phyloP scores from a whole-genome alignment of 2,888 invertebrate species.

The Hirudinaria manillensis region DNA sequence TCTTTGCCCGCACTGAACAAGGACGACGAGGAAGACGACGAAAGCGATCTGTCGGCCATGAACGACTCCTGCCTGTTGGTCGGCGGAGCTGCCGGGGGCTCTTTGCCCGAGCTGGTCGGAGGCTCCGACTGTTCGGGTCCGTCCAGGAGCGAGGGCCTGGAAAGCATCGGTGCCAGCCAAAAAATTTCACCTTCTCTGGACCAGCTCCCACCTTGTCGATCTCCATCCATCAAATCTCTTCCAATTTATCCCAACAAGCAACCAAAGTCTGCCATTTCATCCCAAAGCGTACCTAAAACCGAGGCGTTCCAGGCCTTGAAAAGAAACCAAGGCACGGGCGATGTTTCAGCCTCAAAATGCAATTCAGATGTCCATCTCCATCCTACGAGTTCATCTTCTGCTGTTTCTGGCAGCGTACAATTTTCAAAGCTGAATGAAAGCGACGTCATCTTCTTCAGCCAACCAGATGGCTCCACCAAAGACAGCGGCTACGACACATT shows the following conservation, averaged over 20 bases:
- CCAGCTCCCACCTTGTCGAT: neutral
- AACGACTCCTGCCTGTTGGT: conserved; percentile 9
- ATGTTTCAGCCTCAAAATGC: no score
- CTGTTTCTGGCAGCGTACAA: no score
- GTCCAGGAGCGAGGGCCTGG: conserved; percentile 1
- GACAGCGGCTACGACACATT: neutral
- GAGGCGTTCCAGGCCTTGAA: no score
- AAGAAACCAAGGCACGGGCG: no score
- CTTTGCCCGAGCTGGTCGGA: conserved; percentile 34
- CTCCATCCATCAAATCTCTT: neutral
- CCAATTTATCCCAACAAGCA: neutral
- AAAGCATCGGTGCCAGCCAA: neutral
- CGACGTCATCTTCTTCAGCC: no score
- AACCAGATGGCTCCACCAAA: no score
- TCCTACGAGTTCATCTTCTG: no score
- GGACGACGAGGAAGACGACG: conserved; percentile 1
- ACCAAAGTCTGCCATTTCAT: neutral
- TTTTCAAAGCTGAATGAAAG: no score
- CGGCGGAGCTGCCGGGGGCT: conserved; percentile 32
- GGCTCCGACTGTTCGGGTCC: conserved; percentile 8
- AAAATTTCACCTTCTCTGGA: neutral
- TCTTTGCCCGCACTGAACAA: conserved; percentile 36
- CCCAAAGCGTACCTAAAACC: no score
- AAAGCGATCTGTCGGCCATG: neutral
- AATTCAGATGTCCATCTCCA: no score